Evolutionary conservation across 2,113 vertebrate genomes (phyloP), one percentile per base, ranked within the genome.

Genomic region (Pithys albifrons): DNA sequence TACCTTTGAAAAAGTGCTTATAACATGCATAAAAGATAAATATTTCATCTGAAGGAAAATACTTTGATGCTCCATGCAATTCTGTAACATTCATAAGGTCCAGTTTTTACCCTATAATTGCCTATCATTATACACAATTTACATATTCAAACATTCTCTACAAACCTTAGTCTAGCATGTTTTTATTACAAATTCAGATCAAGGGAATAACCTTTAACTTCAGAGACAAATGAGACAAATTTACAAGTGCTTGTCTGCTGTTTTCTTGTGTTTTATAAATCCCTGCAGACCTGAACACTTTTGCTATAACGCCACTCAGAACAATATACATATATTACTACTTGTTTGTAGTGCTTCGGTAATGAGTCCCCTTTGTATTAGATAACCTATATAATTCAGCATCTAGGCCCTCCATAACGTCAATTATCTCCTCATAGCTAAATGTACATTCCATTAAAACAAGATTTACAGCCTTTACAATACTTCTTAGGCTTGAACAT

Each of bases 141-240:
- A 98, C 98, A 98, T 98, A 98, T 98, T 98, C 98, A 98, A 98
- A 98, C 97, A 98, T 97, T 96, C 97, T 95, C 93, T 95, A 92
- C 97, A 96, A 98, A 98, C 98, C 98, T 97, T 97, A 98, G 97
- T 97, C 97, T 97, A 97, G 97, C 96, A 94, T 98, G 98, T 98
- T 98, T 98, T 98, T 98, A 98, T 98, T 98, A 98, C 97, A 97
- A 96, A 98, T 98, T 98, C 98, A 98, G 98, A 98, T 98, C 98
- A 98, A 98, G 98, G 98, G 98, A 98, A 98, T 98, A 96, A 98
- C 98, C 98, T 98, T 99, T 98, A 98, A 98, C 98, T 99, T 98
- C 97, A 98, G 98, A 98, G 98, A 98, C 98, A 98, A 98, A 98
- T 98, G 98, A 98, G 97, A 98, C 97, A 97, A 95, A 98, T 98